Base-by-base conservation (phyloP, 2,888 invertebrate genomes). In the Hedychridium roseum region DNA sequence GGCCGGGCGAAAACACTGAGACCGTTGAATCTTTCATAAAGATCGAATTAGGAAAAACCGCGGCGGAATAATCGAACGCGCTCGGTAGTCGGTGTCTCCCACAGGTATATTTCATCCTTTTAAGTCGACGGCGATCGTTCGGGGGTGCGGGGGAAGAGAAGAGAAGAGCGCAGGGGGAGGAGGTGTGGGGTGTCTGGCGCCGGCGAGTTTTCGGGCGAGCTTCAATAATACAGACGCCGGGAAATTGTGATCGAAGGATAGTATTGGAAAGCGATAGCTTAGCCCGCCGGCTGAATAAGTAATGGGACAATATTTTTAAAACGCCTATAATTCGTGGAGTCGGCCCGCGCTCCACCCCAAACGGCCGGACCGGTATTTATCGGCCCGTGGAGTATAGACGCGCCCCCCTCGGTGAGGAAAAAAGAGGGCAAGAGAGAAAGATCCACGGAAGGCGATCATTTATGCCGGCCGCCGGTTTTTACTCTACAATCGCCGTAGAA, bases 231-330 rank as follows among this genome's bases (percentile, higher is more conserved):
- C 67, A 76, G 70, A 60, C 69, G 64, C 62, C 59, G 68, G 66
- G 71, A 77, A 75, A 76, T 74, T 75, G 74, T 74, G 73, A 74
- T 73, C 73, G 73, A 70, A 68, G 65, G 65, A 66, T 69, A 63
- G 71, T 76, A 78, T 78, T 72, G 78, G 76, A 77, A 78, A 78
- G 71, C 76, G 69, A 78, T 78, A 75, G 70, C 69, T 78, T 77
- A 76, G 76, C 67, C 68, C 23, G 45, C 15, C 54, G 52, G 48
- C 55, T 78, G 78, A 78, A 78, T 78, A 78, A 78, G 71, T 77
- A 68, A 78, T 75, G 74, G 68, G 70, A 78, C 78, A 78, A 78
- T 78, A 78, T 77, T 78, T 78, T 78, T 78, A 78, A 78, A 78
- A 78, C 78, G 78, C 74, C 77, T 76, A 76, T 78, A 78, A 78